Conservation (phyloP, 2,113 vertebrate species). For the Tinamus guttatus region DNA sequence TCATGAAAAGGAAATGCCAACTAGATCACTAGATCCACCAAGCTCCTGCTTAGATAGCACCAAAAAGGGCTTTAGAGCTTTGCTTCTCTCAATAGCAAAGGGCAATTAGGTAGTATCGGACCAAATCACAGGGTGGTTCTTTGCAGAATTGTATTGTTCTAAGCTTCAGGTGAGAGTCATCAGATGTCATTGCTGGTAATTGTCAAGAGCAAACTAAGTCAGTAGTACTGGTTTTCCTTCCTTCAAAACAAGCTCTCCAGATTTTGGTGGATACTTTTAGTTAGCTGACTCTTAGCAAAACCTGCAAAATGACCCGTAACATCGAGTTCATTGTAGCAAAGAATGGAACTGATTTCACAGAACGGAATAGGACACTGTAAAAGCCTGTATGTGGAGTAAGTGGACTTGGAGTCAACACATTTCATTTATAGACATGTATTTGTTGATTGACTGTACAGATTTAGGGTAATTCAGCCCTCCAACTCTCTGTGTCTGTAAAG, state of each 20-base stretch:
- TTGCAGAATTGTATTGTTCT: background rate
- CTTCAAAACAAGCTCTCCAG: background rate
- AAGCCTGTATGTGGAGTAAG: background rate
- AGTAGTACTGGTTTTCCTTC: background rate
- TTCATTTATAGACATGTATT: background rate
- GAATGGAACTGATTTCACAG: background rate
- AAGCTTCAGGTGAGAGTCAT: background rate
- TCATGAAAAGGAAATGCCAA: background rate
- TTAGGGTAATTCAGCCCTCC: background rate
- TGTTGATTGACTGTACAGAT: background rate
- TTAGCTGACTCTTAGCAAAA: background rate
- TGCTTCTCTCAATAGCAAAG: background rate
- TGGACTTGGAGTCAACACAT: background rate
- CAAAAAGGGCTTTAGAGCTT: background rate
- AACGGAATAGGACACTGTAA: background rate
- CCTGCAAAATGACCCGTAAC: background rate
- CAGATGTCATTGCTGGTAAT: background rate
- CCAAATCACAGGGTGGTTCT: rapidly evolving
- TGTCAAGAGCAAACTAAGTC: background rate
- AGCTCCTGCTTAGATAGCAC: background rate
- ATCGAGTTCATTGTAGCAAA: background rate
- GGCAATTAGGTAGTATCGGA: background rate
- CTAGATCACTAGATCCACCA: background rate
- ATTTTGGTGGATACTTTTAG: background rate
- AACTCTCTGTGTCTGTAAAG: background rate